These are phyloP conservation scores for Sapayoa aenigma DNA, from an alignment of 2,113 vertebrate species.

Conservation along the genomic window DNA sequence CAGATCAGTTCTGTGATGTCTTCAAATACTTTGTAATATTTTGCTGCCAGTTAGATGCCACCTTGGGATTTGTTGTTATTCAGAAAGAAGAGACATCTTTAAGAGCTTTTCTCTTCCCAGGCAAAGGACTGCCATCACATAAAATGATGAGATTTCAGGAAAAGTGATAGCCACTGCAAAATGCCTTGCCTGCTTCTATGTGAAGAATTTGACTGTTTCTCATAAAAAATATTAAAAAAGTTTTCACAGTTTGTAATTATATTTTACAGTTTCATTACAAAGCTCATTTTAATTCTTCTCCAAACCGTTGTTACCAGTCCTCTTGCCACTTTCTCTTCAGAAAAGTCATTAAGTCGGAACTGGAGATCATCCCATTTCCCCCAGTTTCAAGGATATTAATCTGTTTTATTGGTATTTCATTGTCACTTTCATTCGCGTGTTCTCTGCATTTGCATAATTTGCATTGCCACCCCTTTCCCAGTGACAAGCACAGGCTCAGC, in stretches of 20 bases:
- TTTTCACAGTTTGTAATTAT: conserved; percentile 69
- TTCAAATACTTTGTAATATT: conserved; percentile 26
- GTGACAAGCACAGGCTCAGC: conserved; percentile 20
- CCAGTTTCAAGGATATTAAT: conserved; percentile 76
- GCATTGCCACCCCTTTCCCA: conserved; percentile 38
- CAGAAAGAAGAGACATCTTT: conserved; percentile 38
- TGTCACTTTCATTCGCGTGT: conserved; percentile 50
- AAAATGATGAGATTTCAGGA: conserved; percentile 46
- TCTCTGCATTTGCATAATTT: conserved; percentile 73
- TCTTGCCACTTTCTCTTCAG: conserved; percentile 57
- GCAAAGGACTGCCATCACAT: not conserved
- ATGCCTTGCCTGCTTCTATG: not conserved
- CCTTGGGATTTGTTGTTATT: conserved; percentile 35
- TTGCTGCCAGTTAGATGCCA: not conserved
- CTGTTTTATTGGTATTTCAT: conserved; percentile 77
- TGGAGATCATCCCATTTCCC: conserved; percentile 74
- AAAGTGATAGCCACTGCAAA: conserved; percentile 32
- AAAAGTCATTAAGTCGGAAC: conserved; percentile 74
- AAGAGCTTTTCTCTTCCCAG: conserved; percentile 1
- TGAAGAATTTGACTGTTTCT: conserved; percentile 14
- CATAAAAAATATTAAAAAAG: conserved; percentile 40
- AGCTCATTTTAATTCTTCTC: conserved; percentile 72
- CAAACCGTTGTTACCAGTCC: conserved; percentile 36
- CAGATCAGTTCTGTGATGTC: not conserved
- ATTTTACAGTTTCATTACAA: conserved; percentile 71